A percentile compares a stretch with the other conserved stretches of the same genome.
These are phyloP conservation scores for Cheilosia grossa DNA, from an alignment of 2,888 invertebrate genomes.

Conservation along the genomic window DNA sequence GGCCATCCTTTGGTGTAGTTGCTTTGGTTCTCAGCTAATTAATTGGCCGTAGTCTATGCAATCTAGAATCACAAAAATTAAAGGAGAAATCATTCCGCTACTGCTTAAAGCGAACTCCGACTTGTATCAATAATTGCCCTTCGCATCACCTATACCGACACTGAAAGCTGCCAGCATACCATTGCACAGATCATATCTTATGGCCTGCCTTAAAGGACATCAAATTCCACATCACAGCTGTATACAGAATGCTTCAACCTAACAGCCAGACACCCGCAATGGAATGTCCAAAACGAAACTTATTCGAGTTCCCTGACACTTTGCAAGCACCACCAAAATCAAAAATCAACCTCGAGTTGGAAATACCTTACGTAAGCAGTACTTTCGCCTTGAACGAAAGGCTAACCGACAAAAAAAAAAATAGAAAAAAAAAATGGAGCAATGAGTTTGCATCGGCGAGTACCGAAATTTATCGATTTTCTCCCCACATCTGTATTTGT, in stretches of 20 bases:
- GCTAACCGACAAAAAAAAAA: too few species aligned
- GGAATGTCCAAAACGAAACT: not conserved
- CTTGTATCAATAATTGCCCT: too few species aligned
- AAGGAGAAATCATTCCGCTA: too few species aligned
- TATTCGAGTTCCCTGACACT: conserved; percentile 7
- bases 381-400: not conserved
- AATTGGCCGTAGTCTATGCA: too few species aligned
- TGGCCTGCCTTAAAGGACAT: not conserved
- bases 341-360: not conserved
- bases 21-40: too few species aligned
- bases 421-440: not conserved
- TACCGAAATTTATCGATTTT: conserved; percentile 47
- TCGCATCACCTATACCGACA: too few species aligned
- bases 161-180: too few species aligned
- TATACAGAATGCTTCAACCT: not conserved
- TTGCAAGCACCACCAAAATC: not conserved
- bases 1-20: too few species aligned
- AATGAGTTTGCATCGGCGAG: conserved; percentile 25
- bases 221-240: not conserved
- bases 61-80: too few species aligned
- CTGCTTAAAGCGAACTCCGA: too few species aligned
- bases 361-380: conserved; percentile 22
- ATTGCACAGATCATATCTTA: not conserved
- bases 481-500: not conserved
- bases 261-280: conserved; percentile 4